Conservation (phyloP, 2,113 vertebrate species). For the Muntiacus muntjak region DNA sequence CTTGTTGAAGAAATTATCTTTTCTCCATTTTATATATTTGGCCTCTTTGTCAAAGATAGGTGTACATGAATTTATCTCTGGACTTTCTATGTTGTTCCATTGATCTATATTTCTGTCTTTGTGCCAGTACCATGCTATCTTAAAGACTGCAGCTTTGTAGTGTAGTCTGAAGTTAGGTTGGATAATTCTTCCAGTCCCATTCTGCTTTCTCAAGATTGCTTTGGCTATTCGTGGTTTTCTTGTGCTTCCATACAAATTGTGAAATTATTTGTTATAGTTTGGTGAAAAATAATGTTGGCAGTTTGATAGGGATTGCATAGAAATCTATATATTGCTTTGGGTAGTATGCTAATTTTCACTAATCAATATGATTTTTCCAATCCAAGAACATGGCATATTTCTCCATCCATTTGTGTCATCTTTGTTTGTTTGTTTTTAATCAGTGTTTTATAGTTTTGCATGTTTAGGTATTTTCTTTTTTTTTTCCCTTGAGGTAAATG, state of each 20-base stretch:
- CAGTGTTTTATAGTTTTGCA: neutral
- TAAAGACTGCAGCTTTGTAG: neutral
- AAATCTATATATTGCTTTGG: neutral
- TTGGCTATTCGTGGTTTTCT: neutral
- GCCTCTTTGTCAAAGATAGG: neutral
- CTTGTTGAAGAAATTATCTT: neutral
- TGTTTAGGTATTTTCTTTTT: neutral
- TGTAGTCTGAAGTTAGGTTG: neutral
- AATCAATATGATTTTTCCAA: neutral
- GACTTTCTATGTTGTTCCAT: neutral
- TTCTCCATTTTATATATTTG: neutral
- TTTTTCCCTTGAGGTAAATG: neutral
- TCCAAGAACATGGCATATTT: neutral
- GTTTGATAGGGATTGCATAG: neutral
- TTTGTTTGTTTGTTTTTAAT: neutral
- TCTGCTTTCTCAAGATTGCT: neutral
- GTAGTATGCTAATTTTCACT: neutral
- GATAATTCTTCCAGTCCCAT: neutral
- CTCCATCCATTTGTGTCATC: neutral
- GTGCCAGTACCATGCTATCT: neutral
- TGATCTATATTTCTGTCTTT: neutral
- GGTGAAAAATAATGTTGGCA: neutral
- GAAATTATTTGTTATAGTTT: neutral
- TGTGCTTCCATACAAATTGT: neutral
- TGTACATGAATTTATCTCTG: neutral